phyloP scores from a whole-genome alignment of 2,113 vertebrate genomes.

The Loxodonta africana region DNA sequence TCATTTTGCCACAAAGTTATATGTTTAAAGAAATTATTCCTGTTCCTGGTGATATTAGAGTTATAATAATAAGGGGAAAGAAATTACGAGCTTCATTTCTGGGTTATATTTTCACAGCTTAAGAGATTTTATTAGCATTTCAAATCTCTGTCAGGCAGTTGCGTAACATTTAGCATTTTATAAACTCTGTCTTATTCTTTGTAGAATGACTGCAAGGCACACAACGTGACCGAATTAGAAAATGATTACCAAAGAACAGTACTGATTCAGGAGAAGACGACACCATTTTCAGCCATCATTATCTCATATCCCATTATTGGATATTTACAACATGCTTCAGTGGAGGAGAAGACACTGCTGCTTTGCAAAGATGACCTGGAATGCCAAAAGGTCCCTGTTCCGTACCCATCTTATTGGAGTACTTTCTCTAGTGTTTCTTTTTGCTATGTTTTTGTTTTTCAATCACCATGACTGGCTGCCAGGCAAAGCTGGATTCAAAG shows the following conservation, averaged over 20 bases:
- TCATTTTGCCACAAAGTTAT: background rate
- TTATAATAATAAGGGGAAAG: background rate
- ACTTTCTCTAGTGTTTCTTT: constrained; percentile 91
- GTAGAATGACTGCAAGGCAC: constrained; percentile 76
- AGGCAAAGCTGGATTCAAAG: constrained; percentile 89
- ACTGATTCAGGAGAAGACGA: constrained; percentile 58
- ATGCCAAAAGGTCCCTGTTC: constrained; percentile 95
- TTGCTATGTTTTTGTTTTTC: constrained; percentile 93
- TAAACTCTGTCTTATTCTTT: constrained; percentile 66
- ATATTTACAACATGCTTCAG: constrained; percentile 94
- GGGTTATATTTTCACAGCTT: background rate
- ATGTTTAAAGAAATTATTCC: background rate
- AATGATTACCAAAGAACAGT: constrained; percentile 86
- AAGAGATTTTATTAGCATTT: constrained; percentile 8
- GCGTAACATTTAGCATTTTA: background rate
- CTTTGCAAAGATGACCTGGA: constrained; percentile 98
- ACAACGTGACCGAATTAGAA: constrained; percentile 69
- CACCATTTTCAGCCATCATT: constrained; percentile 47
- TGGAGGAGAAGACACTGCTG: constrained; percentile 95
- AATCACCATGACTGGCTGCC: constrained; percentile 93
- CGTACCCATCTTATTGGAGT: constrained; percentile 92
- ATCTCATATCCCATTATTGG: constrained; percentile 73
- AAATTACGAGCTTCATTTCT: background rate
- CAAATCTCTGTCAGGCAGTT: constrained; percentile 17
- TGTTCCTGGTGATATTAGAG: background rate